phyloP scores from a whole-genome alignment of 2,888 invertebrate species.

The Napeogenes inachia region DNA sequence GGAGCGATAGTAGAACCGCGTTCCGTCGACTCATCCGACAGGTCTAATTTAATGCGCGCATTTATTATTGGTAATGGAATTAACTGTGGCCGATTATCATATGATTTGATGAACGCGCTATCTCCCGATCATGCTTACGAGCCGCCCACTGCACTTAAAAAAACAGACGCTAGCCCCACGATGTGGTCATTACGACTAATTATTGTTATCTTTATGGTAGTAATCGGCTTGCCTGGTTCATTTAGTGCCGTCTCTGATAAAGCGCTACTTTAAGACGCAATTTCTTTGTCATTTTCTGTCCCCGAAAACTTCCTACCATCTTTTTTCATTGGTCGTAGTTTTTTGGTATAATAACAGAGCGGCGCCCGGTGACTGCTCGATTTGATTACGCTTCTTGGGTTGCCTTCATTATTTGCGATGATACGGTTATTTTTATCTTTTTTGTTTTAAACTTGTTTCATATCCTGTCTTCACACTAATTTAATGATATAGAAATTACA shows the following conservation, averaged over 20 bases:
- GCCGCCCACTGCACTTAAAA: conserved; percentile 69
- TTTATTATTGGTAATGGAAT: conserved; percentile 78
- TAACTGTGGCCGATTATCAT: conserved; percentile 76
- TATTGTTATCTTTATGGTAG: conserved; percentile 76
- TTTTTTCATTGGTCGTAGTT: conserved; percentile 41
- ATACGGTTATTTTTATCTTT: conserved; percentile 60
- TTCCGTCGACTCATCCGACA: conserved; percentile 74
- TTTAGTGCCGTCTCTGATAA: conserved; percentile 57
- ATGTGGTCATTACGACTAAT: conserved; percentile 72
- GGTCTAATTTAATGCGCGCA: conserved; percentile 76
- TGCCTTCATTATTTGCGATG: conserved; percentile 72
- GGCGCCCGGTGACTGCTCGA: conserved; percentile 46
- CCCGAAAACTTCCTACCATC: conserved; percentile 40
- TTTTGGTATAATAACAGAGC: conserved; percentile 60
- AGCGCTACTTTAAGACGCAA: conserved; percentile 60
- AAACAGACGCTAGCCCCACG: conserved; percentile 49
- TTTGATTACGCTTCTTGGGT: conserved; percentile 46
- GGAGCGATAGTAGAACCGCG: conserved; percentile 58
- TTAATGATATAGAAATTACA: conserved; percentile 22
- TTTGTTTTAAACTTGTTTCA: conserved; percentile 40
- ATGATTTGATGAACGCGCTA: conserved; percentile 76
- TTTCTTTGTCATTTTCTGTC: conserved; percentile 61
- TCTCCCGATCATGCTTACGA: conserved; percentile 60
- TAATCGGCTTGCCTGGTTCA: conserved; percentile 64
- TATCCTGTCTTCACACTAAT: conserved; percentile 28